These are phyloP conservation scores for Mustela lutreola DNA, from an alignment of 2,113 vertebrate genomes.

Conservation along the genomic window DNA sequence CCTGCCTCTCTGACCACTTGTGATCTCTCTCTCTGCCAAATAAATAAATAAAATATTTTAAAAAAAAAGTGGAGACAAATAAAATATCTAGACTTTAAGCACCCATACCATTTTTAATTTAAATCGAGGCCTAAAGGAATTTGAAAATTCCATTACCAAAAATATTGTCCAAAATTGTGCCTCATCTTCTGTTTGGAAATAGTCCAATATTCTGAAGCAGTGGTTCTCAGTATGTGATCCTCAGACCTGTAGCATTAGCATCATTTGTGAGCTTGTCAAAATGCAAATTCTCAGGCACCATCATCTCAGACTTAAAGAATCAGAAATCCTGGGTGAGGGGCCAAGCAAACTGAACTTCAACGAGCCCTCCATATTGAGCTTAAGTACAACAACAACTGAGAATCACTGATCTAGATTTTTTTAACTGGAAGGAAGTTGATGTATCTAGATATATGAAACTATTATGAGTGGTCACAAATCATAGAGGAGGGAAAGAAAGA, in stretches of 20 bases:
- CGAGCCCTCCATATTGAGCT: neutral
- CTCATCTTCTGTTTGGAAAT: neutral
- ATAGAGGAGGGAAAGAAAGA: neutral
- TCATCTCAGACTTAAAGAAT: neutral
- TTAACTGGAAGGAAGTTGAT: neutral
- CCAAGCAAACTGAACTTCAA: neutral
- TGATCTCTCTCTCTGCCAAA: too few relatives aligned
- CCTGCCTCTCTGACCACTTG: too few relatives aligned
- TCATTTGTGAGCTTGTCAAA: neutral
- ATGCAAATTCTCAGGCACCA: neutral
- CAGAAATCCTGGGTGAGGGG: neutral
- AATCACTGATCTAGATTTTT: neutral
- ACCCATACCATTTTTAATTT: neutral
- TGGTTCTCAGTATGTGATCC: neutral
- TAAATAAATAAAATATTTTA: too few relatives aligned
- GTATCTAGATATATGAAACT: neutral
- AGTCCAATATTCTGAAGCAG: neutral
- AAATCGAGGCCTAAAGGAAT: neutral
- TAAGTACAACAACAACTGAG: neutral
- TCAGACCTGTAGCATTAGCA: neutral
- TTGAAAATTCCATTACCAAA: neutral
- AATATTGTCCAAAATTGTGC: neutral
- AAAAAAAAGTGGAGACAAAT: neutral
- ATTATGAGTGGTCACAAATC: neutral
- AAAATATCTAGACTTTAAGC: neutral